phyloP scores from a whole-genome alignment of 1,140 invertebrate species.

The Temnothorax longispinosus region DNA sequence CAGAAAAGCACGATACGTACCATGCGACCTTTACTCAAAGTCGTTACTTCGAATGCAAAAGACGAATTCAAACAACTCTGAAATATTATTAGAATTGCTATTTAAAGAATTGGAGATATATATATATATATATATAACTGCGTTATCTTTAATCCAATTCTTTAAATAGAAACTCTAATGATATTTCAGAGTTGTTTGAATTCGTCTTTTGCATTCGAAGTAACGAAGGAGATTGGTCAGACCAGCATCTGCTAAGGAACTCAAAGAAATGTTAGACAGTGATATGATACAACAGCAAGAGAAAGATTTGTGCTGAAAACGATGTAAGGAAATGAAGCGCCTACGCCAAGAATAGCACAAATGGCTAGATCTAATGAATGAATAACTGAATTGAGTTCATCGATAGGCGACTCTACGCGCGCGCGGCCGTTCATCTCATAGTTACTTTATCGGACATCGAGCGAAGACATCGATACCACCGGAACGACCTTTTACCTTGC shows the following conservation, averaged over 20 bases:
- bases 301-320: neutral
- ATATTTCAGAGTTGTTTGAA: too few species aligned
- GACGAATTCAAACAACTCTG: neutral
- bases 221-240: neutral
- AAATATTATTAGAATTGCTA: neutral
- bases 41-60: neutral
- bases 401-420: slow-evolving; percentile 3
- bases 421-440: slow-evolving; percentile 35
- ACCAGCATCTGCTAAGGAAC: neutral
- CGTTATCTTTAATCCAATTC: too few species aligned
- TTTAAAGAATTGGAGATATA: neutral
- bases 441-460: slow-evolving; percentile 36
- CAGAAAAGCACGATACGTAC: neutral
- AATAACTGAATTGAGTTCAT: slow-evolving; percentile 36
- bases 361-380: neutral
- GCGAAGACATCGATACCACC: slow-evolving; percentile 41
- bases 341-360: neutral
- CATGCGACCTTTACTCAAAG: neutral
- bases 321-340: neutral
- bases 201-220: too few species aligned
- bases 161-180: too few species aligned
- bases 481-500: slow-evolving; percentile 30
- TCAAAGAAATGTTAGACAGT: neutral
- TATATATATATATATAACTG: neutral
- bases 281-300: neutral